Evolutionary conservation across 2,113 vertebrate genomes (phyloP).

Genomic region (Oryzias curvinotus): DNA sequence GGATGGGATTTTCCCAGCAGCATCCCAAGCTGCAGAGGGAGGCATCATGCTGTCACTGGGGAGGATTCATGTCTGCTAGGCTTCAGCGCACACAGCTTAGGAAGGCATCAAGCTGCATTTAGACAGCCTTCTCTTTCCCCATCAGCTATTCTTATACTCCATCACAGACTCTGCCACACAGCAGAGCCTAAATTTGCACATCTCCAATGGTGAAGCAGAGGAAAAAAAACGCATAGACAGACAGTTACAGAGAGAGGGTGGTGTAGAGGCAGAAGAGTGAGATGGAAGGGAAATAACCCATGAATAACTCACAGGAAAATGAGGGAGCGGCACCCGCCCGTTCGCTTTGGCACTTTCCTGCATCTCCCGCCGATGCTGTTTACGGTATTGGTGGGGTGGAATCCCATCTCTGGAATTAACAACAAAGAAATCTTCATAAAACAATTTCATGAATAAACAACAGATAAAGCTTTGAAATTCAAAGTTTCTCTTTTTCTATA

Average conservation of each 20-base stretch:
- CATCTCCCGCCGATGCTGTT: conserved; percentile 95
- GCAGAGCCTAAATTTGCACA: conserved; percentile 75
- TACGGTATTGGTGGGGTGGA: conserved; percentile 90
- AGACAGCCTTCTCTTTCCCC: conserved; percentile 71
- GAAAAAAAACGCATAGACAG: conserved; percentile 52
- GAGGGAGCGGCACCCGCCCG: conserved; percentile 94
- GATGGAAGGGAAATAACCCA: conserved; percentile 43
- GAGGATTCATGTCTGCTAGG: conserved; percentile 69
- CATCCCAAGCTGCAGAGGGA: conserved; percentile 60
- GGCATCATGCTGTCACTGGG: conserved; percentile 65
- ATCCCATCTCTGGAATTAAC: conserved; percentile 87
- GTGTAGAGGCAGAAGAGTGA: conserved; percentile 52
- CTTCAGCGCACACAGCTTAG: conserved; percentile 64
- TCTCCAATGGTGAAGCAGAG: conserved; percentile 56
- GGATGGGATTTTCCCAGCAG: conserved; percentile 49
- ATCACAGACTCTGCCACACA: conserved; percentile 71
- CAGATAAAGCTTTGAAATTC: conserved; percentile 39
- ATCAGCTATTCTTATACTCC: conserved; percentile 75
- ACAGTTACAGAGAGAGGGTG: conserved; percentile 49
- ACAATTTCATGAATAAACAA: conserved; percentile 64
- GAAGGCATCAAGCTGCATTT: conserved; percentile 72
- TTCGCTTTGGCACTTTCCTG: conserved; percentile 98
- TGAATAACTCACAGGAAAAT: conserved; percentile 93
- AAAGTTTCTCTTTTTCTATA: no score
- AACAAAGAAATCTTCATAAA: conserved; percentile 57